Base-by-base conservation (phyloP, 1,140 invertebrate genomes). In the Ceratosolen solmsi region DNA sequence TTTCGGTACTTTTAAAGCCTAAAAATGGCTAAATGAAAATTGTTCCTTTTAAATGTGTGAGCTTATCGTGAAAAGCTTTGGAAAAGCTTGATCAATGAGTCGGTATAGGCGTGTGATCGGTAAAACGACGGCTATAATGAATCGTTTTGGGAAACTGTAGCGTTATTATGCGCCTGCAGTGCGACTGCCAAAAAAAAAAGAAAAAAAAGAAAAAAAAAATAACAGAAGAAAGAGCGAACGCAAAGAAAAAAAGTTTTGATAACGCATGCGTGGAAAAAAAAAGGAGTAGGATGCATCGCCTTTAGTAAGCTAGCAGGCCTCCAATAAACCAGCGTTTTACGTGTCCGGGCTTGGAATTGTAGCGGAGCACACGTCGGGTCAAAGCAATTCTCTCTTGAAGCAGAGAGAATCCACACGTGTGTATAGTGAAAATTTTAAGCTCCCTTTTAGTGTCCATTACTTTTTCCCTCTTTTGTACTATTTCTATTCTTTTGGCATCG, bases 231-330 rank as follows among this genome's bases (percentile, higher is more conserved):
- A 79, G 68, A 79, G 76, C 2, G 9, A 68, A 41, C n/a, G 36
- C n/a, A 33, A 79, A 79, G 71, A 79, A 33, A 79, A 79, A 79
- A 79, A 79, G 68, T 71, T 79, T 79, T 65, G 77, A 72, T 79
- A 79, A 79, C 65, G 77, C 77, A 65, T 27, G 58, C 27, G 38
- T 33, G 2, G 17, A 30, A 58, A 36, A 79, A 30, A 77, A 27
- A 56, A 22, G 25, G 13, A 25, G 22, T 20, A 58, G n/a, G 51
- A 79, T 46, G 15, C n/a, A 17, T 20, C 27, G 65, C n/a, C n/a
- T 56, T 46, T 38, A 33, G 65, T 49, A 30, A 30, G 17, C 78
- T n/a, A 22, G 77, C 25, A 49, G 70, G 25, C 70, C 41, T 80
- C 78, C 70, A 80, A 73, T 80, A 80, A 80, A 80, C 68, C 56